Percentiles rank a stretch among this genome's conserved stretches.
phyloP scores from a whole-genome alignment of 2,113 vertebrate genomes.

The Saimiri boliviensis region DNA sequence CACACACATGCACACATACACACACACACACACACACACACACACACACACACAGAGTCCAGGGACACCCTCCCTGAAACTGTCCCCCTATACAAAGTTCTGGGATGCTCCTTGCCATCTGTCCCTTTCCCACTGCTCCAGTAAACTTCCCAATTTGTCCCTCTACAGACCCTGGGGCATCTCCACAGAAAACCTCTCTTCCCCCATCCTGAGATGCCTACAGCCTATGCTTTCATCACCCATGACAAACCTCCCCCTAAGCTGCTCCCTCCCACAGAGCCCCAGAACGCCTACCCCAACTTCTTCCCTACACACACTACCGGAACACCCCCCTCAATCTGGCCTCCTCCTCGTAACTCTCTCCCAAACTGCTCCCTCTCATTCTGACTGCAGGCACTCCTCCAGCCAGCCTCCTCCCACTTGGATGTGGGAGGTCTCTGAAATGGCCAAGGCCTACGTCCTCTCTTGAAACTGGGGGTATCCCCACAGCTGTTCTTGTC shows the following conservation, averaged over 20 bases:
- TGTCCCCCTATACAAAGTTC: constrained; percentile 24
- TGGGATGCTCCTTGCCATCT: constrained; percentile 6
- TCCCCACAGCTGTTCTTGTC: background rate
- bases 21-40: background rate
- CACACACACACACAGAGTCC: background rate
- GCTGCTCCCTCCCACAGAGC: constrained; percentile 53
- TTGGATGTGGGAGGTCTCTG: background rate
- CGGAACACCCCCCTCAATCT: background rate
- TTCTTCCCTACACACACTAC: background rate
- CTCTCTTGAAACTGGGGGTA: background rate
- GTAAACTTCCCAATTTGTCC: background rate
- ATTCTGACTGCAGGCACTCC: background rate
- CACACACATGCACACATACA: background rate
- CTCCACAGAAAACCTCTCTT: background rate
- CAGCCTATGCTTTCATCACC: background rate
- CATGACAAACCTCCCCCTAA: constrained; percentile 40
- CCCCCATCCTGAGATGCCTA: background rate
- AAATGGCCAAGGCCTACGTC: background rate
- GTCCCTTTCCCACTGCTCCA: background rate
- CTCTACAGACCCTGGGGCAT: background rate
- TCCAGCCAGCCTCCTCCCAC: background rate
- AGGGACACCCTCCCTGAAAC: background rate
- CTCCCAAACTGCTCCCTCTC: background rate
- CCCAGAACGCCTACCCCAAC: constrained; percentile 42
- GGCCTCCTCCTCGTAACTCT: constrained; percentile 14